Percentiles rank a stretch among this genome's conserved stretches.
Conservation (phyloP, 2,113 vertebrate species). For the Rhineura floridana region DNA sequence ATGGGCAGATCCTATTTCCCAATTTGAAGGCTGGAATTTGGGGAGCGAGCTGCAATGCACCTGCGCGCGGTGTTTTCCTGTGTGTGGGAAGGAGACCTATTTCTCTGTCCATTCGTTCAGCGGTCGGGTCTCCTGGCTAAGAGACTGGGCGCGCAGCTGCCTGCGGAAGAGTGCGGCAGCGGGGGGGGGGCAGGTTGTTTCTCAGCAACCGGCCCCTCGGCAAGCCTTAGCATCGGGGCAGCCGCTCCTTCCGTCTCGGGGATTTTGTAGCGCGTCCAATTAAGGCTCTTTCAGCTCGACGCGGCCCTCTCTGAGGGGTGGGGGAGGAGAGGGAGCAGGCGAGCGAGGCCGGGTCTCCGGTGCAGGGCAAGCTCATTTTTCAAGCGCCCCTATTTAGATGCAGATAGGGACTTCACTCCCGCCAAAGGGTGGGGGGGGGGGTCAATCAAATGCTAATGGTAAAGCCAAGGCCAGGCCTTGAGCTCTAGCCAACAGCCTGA, state of each 20-base stretch:
- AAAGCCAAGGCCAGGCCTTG: neutral
- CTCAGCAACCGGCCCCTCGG: neutral
- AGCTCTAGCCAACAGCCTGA: neutral
- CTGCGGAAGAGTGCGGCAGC: too few species aligned
- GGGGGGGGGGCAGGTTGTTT: neutral
- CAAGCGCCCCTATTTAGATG: slow-evolving; percentile 59
- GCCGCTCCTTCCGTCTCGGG: neutral
- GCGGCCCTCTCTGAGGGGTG: too few species aligned
- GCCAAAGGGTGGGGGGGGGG: neutral
- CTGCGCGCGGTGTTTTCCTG: neutral
- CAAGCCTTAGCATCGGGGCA: neutral
- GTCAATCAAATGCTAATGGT: slow-evolving; percentile 27
- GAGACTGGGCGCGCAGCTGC: neutral
- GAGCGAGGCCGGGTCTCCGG: neutral
- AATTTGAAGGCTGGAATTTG: neutral
- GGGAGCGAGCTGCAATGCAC: neutral
- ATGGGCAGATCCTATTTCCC: neutral
- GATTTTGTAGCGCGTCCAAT: neutral
- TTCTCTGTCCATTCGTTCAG: neutral
- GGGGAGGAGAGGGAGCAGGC: neutral
- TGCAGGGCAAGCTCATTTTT: neutral
- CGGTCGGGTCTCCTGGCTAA: neutral
- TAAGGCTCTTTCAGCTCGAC: too few species aligned
- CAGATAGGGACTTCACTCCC: slow-evolving; percentile 62
- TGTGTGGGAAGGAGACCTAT: neutral